phyloP scores from a whole-genome alignment of 2,113 vertebrate genomes.

The Coturnix japonica region DNA sequence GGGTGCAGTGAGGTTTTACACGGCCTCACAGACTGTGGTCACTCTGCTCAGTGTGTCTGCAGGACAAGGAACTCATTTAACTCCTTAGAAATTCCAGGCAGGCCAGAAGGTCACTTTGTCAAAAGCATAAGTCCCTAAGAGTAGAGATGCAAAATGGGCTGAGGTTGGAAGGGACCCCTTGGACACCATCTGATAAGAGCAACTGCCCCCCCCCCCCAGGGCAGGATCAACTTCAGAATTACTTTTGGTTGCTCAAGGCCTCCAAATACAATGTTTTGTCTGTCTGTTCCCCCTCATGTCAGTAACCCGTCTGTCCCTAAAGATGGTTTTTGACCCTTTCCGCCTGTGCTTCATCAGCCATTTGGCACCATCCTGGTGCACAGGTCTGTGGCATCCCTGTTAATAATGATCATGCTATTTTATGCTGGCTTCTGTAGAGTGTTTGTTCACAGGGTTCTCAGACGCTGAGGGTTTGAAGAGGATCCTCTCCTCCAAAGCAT shows the following conservation, averaged over 20 bases:
- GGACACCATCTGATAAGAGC: neutral
- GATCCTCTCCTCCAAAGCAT: neutral
- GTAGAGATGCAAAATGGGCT: neutral
- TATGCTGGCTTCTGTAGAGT: neutral
- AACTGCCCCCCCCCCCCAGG: neutral
- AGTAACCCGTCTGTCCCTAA: neutral
- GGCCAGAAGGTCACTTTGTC: neutral
- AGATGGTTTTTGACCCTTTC: neutral
- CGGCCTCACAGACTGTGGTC: neutral
- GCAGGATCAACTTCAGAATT: neutral
- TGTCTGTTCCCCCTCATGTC: neutral
- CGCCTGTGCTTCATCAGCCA: rapidly evolving
- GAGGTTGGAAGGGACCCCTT: neutral
- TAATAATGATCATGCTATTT: neutral
- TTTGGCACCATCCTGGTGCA: neutral
- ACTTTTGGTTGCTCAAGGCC: neutral
- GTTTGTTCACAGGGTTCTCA: neutral
- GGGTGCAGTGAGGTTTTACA: neutral
- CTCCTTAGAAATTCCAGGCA: neutral
- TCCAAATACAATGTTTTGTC: neutral
- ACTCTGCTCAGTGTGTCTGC: neutral
- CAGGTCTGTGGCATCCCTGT: neutral
- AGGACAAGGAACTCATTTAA: neutral
- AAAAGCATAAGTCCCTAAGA: neutral
- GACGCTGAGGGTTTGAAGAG: neutral